phyloP scores from a whole-genome alignment of 2,797 vertebrate species.

The Triplophysa yarkandensis region DNA sequence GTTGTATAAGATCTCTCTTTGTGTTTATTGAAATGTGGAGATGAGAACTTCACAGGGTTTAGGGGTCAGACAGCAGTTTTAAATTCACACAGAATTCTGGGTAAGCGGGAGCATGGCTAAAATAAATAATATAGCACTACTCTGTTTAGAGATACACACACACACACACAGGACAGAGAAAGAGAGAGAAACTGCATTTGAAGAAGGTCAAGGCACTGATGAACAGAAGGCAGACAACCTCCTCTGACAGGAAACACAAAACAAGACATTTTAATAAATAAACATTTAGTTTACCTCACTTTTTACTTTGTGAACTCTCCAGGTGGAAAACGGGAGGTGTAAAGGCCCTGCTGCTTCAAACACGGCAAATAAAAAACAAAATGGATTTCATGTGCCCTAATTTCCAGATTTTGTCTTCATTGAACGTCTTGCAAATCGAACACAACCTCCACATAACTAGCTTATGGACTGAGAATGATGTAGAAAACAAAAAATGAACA shows the following conservation, averaged over 20 bases:
- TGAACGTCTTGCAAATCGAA: conserved; percentile 16
- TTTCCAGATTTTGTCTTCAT: conserved; percentile 18
- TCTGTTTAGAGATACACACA: conserved; percentile 32
- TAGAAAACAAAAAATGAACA: not conserved
- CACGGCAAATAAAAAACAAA: conserved; percentile 18
- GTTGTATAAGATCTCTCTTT: conserved; percentile 32
- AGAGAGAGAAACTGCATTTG: conserved; percentile 76
- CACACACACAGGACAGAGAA: not conserved
- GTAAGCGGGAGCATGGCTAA: conserved; percentile 32
- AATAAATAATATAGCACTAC: conserved; percentile 57
- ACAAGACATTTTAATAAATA: conserved; percentile 29
- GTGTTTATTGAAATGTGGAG: conserved; percentile 27
- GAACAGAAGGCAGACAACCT: conserved; percentile 74
- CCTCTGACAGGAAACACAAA: conserved; percentile 59
- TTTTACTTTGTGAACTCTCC: not conserved
- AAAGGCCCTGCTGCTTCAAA: conserved; percentile 28
- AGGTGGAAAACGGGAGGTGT: conserved; percentile 8
- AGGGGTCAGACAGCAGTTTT: conserved; percentile 56
- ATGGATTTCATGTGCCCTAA: conserved; percentile 10
- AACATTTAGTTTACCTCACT: conserved; percentile 21
- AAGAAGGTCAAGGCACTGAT: conserved; percentile 82
- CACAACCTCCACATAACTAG: conserved; percentile 17
- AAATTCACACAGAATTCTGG: conserved; percentile 23
- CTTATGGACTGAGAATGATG: conserved; percentile 43
- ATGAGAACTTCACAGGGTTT: conserved; percentile 30